Evolutionary conservation across 2,888 invertebrate species (phyloP).

Genomic region (Drosophila kokeensis): DNA sequence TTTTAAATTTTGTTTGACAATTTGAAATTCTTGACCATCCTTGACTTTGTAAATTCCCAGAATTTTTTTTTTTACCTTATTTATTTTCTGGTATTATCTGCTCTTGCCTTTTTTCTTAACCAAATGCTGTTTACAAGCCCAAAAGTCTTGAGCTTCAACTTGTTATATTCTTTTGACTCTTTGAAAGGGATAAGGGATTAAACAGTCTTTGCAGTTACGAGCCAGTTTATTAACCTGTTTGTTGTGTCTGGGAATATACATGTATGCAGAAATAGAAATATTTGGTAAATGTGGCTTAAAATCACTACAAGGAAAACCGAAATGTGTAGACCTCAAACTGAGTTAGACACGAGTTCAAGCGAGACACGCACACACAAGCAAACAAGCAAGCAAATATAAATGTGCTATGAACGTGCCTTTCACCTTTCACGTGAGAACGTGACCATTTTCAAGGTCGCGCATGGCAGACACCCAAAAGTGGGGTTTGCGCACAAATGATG

Average conservation of each 20-base stretch:
- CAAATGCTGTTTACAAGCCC: neutral
- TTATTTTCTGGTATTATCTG: neutral
- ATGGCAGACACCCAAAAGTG: constrained; percentile 53
- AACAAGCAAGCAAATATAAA: constrained; percentile 5
- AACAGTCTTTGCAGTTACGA: constrained; percentile 2
- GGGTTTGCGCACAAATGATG: neutral
- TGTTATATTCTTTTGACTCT: neutral
- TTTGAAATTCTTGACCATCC: neutral
- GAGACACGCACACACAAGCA: constrained; percentile 10
- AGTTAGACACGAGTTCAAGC: constrained; percentile 45
- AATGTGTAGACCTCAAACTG: constrained; percentile 33
- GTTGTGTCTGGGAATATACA: constrained; percentile 6
- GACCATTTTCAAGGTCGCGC: constrained; percentile 76
- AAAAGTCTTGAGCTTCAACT: neutral
- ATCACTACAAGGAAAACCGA: constrained; percentile 31
- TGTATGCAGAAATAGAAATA: neutral
- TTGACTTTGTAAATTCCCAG: neutral
- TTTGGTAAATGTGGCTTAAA: constrained; percentile 12
- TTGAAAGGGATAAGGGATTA: neutral
- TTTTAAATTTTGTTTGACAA: neutral
- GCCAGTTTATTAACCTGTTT: constrained; percentile 54
- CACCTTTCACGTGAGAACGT: constrained; percentile 73
- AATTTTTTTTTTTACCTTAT: neutral
- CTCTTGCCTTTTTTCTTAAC: neutral
- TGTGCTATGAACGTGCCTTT: constrained; percentile 63